Base-by-base conservation (phyloP, 2,113 vertebrate genomes). In the Pomatostomus ruficeps region DNA sequence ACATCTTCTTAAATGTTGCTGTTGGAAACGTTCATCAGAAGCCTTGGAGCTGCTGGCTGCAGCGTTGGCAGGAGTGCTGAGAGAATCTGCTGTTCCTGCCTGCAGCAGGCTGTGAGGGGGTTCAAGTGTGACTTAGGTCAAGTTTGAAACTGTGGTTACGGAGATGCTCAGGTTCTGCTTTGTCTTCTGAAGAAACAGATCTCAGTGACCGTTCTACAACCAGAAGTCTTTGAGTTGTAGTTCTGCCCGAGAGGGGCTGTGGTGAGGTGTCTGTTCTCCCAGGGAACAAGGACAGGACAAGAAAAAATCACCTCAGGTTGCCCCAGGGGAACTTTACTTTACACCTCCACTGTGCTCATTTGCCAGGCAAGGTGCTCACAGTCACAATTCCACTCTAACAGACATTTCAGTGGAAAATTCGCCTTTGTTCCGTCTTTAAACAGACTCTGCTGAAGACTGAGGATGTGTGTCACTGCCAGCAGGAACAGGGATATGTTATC, bases 361-460 rank as follows among this genome's bases (percentile, higher is more conserved):
- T 55, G 24, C 26, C 57, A 12, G 38, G 33, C 16, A 2, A 74
- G 2, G 2, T 65, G 4, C 1, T 62, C 36, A 10, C 29, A 79
- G 48, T 35, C 43, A 16, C 12, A 22, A 4, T 40, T 45, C 14
- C 29, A 62, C 59, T 63, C n/a, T 45, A 11, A 7, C 70, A 16
- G 7, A 28, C 26, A 59, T 82, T 59, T 72, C n/a, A 57, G 1
- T 54, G 62, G 33, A 33, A 77, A 54, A 58, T 54, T 42, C 0
- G 0, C 24, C 25, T 86, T 62, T 0, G 0, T 87, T 75, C 28
- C 48, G 40, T 46, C 40, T 78, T 67, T 49, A 51, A 19, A 24
- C 33, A 52, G 76, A 25, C 51, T 7, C 43, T 54, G 2, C 3
- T 26, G 52, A 81, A 65, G 65, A 28, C 7, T 8, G 46, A 46